A percentile compares a stretch with the other conserved stretches of the same genome.
phyloP scores from a whole-genome alignment of 2,888 invertebrate genomes.

The Aplocera efformata region DNA sequence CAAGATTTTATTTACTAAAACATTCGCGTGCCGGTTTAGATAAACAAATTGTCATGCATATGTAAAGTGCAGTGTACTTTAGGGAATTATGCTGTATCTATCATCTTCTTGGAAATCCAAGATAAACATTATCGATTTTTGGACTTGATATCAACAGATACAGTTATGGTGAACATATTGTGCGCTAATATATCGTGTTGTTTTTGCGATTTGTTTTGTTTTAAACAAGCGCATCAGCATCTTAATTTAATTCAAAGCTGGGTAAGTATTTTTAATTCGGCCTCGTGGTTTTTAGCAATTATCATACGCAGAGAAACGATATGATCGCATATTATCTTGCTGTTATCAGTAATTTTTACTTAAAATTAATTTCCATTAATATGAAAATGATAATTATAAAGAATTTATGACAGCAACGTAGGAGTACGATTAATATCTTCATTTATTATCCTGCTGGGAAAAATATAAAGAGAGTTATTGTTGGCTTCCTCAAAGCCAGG shows the following conservation, averaged over 20 bases:
- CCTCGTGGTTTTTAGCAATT: background rate
- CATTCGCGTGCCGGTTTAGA: too few relatives aligned
- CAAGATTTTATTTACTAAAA: too few relatives aligned
- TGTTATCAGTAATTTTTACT: too few relatives aligned
- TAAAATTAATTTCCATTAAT: too few relatives aligned
- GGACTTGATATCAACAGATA: constrained; percentile 21
- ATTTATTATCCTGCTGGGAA: too few relatives aligned
- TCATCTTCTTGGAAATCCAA: constrained; percentile 14
- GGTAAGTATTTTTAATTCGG: constrained; percentile 11
- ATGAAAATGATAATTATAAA: too few relatives aligned
- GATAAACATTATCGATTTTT: constrained; percentile 27
- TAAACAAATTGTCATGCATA: background rate
- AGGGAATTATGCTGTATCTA: constrained; percentile 18
- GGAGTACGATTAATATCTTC: too few relatives aligned
- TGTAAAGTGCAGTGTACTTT: constrained; percentile 7
- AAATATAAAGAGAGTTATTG: too few relatives aligned
- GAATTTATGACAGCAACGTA: too few relatives aligned
- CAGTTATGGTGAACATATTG: constrained; percentile 22
- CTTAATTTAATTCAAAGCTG: constrained; percentile 18
- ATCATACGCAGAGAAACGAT: too few relatives aligned
- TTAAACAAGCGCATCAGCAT: constrained; percentile 13
- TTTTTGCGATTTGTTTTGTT: constrained; percentile 18
- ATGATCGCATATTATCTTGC: too few relatives aligned
- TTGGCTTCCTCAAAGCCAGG: too few relatives aligned
- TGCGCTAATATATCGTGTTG: constrained; percentile 19